Percentiles rank a stretch among this genome's conserved stretches.
Evolutionary conservation across 2,888 invertebrate species (phyloP).

Genomic region (Slavum lentiscoides): DNA sequence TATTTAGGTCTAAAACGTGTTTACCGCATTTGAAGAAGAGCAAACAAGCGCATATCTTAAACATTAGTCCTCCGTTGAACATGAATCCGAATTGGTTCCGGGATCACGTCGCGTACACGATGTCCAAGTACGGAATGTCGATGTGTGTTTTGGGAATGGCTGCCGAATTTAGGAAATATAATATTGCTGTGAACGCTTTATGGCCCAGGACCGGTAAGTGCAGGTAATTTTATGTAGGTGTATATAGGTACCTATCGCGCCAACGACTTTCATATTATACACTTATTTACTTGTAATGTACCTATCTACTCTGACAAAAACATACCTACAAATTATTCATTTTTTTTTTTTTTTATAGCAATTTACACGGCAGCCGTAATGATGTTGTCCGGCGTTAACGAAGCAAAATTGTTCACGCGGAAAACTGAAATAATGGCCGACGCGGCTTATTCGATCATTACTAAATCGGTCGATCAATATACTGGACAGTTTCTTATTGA

Average conservation of each 20-base stretch:
- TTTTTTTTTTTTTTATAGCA: conserved; percentile 62
- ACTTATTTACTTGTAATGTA: too few species aligned
- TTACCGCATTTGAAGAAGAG: conserved; percentile 84
- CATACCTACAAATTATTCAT: too few species aligned
- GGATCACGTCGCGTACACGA: conserved; percentile 91
- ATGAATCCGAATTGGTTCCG: conserved; percentile 89
- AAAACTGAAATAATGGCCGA: conserved; percentile 86
- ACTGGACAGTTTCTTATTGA: conserved; percentile 93
- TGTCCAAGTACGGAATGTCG: conserved; percentile 98
- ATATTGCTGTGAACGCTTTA: conserved; percentile 90
- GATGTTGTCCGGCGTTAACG: conserved; percentile 73
- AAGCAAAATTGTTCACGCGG: conserved; percentile 67
- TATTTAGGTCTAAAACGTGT: conserved; percentile 87
- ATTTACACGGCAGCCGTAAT: conserved; percentile 92
- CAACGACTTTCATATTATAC: too few species aligned
- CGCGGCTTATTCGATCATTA: conserved; percentile 83
- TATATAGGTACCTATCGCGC: too few species aligned
- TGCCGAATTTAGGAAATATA: conserved; percentile 79
- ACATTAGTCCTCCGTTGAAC: conserved; percentile 91
- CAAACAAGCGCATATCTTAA: conserved; percentile 89
- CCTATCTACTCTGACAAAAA: too few species aligned
- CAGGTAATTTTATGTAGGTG: too few species aligned
- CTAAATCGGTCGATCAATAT: conserved; percentile 71
- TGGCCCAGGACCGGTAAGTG: conserved; percentile 90
- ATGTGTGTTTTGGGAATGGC: conserved; percentile 97